Evolutionary conservation across 2,113 vertebrate genomes (phyloP).

Genomic region (Eptesicus fuscus): DNA sequence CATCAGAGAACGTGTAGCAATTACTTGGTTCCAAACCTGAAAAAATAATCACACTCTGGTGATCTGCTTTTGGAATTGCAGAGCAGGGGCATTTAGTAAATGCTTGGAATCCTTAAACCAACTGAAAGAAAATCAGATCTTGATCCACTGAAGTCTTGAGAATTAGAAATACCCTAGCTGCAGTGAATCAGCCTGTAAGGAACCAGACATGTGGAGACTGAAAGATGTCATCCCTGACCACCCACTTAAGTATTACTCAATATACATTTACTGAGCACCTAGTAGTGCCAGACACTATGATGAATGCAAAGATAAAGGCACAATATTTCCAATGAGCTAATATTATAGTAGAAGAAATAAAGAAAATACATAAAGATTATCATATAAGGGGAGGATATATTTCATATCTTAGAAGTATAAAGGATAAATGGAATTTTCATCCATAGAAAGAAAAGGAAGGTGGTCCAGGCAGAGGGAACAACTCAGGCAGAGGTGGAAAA

Average conservation of each 20-base stretch:
- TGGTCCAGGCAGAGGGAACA: background rate
- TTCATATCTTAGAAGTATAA: background rate
- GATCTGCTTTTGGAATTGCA: background rate
- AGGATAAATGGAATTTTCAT: background rate
- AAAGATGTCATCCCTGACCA: background rate
- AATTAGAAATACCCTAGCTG: conserved; percentile 15
- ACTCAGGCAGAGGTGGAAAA: background rate
- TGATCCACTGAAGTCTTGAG: background rate
- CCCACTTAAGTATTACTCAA: background rate
- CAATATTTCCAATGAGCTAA: background rate
- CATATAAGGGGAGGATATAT: background rate
- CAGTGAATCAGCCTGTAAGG: background rate
- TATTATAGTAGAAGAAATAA: background rate
- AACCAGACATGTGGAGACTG: background rate
- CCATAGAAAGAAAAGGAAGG: background rate
- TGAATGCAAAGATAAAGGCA: background rate
- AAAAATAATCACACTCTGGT: conserved; percentile 5
- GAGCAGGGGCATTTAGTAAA: background rate
- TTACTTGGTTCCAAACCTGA: background rate
- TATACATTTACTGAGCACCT: background rate
- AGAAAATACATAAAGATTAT: background rate
- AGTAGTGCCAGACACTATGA: background rate
- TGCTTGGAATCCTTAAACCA: background rate
- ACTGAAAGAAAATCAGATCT: background rate
- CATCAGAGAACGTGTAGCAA: background rate